These are phyloP conservation scores for Lagenorhynchus albirostris DNA, from an alignment of 2,113 vertebrate species.

Conservation along the genomic window DNA sequence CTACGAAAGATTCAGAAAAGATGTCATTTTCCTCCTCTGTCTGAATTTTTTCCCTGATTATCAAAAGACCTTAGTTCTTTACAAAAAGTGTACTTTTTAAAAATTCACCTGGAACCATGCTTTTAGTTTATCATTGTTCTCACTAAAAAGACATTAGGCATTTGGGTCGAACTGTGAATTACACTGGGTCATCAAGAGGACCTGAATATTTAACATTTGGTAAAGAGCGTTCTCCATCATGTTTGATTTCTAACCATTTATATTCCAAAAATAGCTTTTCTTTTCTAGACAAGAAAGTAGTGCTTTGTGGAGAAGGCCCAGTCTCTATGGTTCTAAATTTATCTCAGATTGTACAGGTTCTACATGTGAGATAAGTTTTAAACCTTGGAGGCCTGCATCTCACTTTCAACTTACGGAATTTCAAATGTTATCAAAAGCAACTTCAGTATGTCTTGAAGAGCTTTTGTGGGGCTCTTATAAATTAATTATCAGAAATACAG, in stretches of 20 bases:
- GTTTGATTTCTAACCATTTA: conserved; percentile 65
- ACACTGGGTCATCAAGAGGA: conserved; percentile 55
- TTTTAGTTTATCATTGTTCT: conserved; percentile 57
- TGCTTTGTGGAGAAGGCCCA: conserved; percentile 43
- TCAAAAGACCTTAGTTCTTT: conserved; percentile 67
- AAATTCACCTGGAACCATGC: conserved; percentile 56
- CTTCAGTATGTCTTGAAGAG: not conserved
- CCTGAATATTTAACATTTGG: conserved; percentile 71
- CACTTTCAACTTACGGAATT: conserved; percentile 14
- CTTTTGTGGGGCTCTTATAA: not conserved
- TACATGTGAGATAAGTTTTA: conserved; percentile 24
- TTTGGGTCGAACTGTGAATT: conserved; percentile 52
- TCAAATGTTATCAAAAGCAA: conserved; percentile 5
- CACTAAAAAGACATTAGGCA: conserved; percentile 42
- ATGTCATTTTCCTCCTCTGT: conserved; percentile 54
- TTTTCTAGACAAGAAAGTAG: conserved; percentile 48
- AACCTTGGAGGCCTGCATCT: not conserved
- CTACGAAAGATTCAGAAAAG: conserved; percentile 72
- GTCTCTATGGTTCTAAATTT: conserved; percentile 58
- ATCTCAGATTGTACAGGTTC: conserved; percentile 22
- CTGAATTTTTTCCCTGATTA: conserved; percentile 57
- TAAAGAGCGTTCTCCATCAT: conserved; percentile 58
- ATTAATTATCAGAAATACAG: not conserved
- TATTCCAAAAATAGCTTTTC: conserved; percentile 71
- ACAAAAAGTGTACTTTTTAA: conserved; percentile 47